These are phyloP conservation scores for Sebastes itinus DNA, from an alignment of 2,797 vertebrate species.

Conservation along the genomic window DNA sequence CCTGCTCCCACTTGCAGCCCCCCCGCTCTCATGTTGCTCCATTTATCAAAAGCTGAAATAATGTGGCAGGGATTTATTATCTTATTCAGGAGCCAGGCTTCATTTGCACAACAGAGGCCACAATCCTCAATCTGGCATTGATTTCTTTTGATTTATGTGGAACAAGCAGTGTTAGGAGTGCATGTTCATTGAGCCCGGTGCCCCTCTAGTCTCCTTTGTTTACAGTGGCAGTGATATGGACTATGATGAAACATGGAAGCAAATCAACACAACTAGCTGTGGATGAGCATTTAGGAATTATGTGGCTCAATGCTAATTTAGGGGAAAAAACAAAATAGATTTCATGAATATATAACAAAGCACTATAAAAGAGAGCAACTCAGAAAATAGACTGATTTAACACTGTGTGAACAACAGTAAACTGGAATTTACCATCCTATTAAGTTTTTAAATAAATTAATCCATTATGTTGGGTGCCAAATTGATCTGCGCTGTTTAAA, in stretches of 20 bases:
- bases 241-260: constrained; percentile 66
- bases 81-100: constrained; percentile 74
- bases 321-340: not conserved
- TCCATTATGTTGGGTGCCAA: not conserved
- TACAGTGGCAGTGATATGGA: constrained; percentile 62
- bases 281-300: constrained; percentile 35
- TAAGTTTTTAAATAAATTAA: not conserved
- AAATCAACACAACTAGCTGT: constrained; percentile 43
- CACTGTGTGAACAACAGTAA: not conserved
- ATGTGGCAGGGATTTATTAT: constrained; percentile 78
- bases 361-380: not conserved
- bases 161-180: constrained; percentile 65
- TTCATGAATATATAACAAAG: not conserved
- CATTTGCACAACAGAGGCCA: constrained; percentile 83
- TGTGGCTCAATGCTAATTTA: constrained; percentile 30
- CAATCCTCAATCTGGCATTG: constrained; percentile 77
- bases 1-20: constrained; percentile 28
- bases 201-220: constrained; percentile 68
- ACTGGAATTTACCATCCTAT: not conserved
- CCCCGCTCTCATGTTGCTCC: constrained; percentile 39
- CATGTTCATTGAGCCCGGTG: constrained; percentile 67
- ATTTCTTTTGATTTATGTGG: constrained; percentile 82
- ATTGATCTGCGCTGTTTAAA: not conserved
- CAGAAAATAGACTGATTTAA: not conserved
- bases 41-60: constrained; percentile 80